Conservation (phyloP, 37 sponge, comb jelly and placozoan genomes). For the Diacarnus erythraeanus region DNA sequence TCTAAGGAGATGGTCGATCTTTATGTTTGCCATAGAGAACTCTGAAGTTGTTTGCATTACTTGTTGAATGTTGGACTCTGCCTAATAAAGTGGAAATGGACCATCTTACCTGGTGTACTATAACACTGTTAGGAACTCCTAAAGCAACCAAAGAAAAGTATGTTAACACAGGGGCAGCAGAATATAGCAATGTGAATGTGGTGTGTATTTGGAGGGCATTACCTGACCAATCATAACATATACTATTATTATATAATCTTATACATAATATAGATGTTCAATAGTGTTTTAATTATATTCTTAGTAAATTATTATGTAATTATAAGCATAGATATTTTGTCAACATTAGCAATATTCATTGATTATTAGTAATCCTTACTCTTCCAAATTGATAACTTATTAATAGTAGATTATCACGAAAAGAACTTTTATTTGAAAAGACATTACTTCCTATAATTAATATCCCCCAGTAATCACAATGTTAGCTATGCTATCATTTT, state of each 20-base stretch:
- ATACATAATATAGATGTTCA: no score
- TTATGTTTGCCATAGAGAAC: not conserved
- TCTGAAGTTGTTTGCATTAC: not conserved
- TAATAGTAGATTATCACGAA: not conserved
- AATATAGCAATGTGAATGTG: no score
- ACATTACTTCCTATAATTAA: not conserved
- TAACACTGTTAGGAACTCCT: not conserved
- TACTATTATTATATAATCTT: no score
- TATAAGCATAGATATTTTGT: not conserved
- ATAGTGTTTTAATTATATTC: no score
- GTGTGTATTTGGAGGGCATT: no score
- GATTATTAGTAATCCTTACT: not conserved
- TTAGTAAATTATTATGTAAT: not conserved
- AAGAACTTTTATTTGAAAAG: not conserved
- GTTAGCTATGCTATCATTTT: no score
- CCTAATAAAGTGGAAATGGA: not conserved
- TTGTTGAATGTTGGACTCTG: not conserved
- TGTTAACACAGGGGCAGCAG: not conserved
- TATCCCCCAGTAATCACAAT: no score
- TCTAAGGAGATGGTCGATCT: no score
- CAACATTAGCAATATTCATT: not conserved
- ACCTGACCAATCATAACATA: no score
- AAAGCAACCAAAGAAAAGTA: not conserved
- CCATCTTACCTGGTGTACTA: slow-evolving; percentile 5
- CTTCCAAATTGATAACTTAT: not conserved